phyloP scores from a whole-genome alignment of 2,888 invertebrate genomes.

The Alviniconcha strummeri region DNA sequence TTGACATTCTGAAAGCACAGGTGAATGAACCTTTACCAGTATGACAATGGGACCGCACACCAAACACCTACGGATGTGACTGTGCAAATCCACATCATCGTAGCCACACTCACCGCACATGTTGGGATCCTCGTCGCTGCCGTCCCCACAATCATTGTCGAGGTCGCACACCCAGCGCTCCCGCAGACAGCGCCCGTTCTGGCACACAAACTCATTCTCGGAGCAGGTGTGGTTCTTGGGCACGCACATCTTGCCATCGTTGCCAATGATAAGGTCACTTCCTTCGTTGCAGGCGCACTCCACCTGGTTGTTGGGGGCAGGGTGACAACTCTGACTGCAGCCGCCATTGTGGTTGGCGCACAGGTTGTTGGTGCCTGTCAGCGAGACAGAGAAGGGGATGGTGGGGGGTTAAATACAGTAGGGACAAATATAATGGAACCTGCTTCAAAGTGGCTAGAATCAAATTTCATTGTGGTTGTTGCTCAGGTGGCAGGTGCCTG shows the following conservation, averaged over 20 bases:
- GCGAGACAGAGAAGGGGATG: neutral
- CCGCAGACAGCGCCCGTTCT: slow-evolving; percentile 93
- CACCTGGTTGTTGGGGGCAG: slow-evolving; percentile 85
- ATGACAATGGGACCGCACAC: no score
- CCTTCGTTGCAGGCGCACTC: slow-evolving; percentile 90
- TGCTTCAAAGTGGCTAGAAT: no score
- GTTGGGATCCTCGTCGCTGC: slow-evolving; percentile 65
- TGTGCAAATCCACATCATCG: no score
- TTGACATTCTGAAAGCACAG: no score
- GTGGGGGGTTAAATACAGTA: neutral
- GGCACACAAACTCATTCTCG: slow-evolving; percentile 87
- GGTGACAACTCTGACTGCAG: slow-evolving; percentile 95
- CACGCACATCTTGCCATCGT: slow-evolving; percentile 95
- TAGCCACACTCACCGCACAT: slow-evolving; percentile 60
- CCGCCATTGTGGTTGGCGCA: slow-evolving; percentile 93
- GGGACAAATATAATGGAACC: no score
- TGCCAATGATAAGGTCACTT: slow-evolving; percentile 84
- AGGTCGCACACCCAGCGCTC: slow-evolving; percentile 97
- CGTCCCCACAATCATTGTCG: slow-evolving; percentile 76
- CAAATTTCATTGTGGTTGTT: no score
- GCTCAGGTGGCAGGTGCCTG: neutral
- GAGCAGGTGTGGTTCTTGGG: slow-evolving; percentile 77
- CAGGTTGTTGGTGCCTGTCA: slow-evolving; percentile 59
- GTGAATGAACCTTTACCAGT: no score
- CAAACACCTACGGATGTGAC: no score